Percentiles rank a stretch among this genome's conserved stretches.
Evolutionary conservation across 2,888 invertebrate genomes (phyloP).

Genomic region (Fragum fragum): DNA sequence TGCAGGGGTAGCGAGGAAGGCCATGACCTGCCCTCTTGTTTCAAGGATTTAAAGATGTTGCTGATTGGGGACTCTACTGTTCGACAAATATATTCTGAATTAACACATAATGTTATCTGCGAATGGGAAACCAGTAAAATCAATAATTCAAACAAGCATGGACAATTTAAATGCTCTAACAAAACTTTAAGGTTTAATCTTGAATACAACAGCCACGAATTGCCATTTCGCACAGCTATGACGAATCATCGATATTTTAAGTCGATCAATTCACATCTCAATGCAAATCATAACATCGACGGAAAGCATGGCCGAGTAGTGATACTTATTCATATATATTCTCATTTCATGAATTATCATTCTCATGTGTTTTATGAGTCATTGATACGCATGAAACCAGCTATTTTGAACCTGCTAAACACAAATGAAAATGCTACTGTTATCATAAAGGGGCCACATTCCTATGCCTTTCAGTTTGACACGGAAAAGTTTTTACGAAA

Average conservation of each 20-base stretch:
- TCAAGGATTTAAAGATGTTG: neutral
- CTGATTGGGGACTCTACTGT: constrained; percentile 7
- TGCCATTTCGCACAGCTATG: neutral
- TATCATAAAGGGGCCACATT: constrained; percentile 7
- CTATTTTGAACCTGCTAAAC: constrained; percentile 28
- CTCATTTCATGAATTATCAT: constrained; percentile 50
- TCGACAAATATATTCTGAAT: neutral
- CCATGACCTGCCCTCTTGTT: neutral
- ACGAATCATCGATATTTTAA: neutral
- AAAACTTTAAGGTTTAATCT: neutral
- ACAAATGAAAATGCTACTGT: constrained; percentile 4
- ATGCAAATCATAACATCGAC: too few species aligned
- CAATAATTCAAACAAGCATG: neutral
- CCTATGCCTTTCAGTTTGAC: constrained; percentile 6
- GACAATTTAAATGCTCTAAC: neutral
- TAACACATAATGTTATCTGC: neutral
- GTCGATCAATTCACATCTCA: neutral
- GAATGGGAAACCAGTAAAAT: neutral
- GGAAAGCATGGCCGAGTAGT: neutral
- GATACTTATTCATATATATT: constrained; percentile 26
- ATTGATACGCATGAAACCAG: constrained; percentile 36
- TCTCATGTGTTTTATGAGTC: constrained; percentile 46
- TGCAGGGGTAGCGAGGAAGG: neutral
- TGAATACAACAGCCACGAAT: neutral
- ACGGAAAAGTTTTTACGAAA: neutral